phyloP scores from a whole-genome alignment of 2,113 vertebrate species.

The Uria lomvia region DNA sequence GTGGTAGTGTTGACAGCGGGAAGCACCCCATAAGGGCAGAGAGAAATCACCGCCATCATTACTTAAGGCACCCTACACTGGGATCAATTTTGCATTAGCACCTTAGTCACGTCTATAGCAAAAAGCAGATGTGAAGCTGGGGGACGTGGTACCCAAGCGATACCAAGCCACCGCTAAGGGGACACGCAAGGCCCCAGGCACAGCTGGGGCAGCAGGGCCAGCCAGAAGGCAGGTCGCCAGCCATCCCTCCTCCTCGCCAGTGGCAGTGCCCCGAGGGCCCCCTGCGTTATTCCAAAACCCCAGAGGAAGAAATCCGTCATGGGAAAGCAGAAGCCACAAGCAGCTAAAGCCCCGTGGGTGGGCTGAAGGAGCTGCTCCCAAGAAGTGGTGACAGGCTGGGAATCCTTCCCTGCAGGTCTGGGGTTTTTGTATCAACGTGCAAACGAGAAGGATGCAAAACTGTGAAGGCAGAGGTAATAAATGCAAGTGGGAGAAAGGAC shows the following conservation, averaged over 20 bases:
- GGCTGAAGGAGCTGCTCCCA: background rate
- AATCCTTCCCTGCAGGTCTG: background rate
- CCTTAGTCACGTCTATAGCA: background rate
- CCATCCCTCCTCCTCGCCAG: background rate
- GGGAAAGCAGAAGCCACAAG: background rate
- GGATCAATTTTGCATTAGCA: too few species aligned
- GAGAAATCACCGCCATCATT: background rate
- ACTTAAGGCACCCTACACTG: rapidly evolving
- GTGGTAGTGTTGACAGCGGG: rapidly evolving
- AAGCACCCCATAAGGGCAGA: background rate
- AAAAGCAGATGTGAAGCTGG: background rate
- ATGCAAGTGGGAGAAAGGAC: background rate
- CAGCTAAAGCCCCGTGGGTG: rapidly evolving
- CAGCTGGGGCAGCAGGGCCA: rapidly evolving
- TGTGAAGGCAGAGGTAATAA: background rate
- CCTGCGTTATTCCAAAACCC: background rate
- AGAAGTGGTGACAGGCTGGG: background rate
- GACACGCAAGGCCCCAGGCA: too few species aligned
- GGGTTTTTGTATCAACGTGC: rapidly evolving
- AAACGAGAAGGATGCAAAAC: rapidly evolving
- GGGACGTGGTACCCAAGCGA: rapidly evolving
- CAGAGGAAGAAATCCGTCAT: background rate
- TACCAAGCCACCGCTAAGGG: background rate
- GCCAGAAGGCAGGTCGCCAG: background rate
- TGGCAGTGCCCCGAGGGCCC: background rate